phyloP scores from a whole-genome alignment of 2,797 vertebrate genomes.

The Nasua narica region DNA sequence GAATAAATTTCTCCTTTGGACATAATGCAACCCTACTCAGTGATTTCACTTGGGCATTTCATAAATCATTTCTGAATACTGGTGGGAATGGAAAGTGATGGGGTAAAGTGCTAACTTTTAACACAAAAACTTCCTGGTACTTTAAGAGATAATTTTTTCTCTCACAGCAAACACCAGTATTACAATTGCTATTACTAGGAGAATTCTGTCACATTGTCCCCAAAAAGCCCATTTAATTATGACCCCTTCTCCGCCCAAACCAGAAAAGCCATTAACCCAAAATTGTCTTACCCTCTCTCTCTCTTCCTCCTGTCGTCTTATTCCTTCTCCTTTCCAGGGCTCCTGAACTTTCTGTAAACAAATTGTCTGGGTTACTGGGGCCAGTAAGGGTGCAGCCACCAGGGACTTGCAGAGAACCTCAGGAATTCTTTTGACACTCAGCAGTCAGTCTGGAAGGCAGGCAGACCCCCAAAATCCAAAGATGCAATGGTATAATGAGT shows the following conservation, averaged over 20 bases:
- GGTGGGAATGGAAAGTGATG: not conserved
- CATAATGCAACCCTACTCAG: not conserved
- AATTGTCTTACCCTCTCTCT: slow-evolving; percentile 80
- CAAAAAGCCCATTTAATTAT: not conserved
- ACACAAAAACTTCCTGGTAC: slow-evolving; percentile 8
- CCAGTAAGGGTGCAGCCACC: slow-evolving; percentile 27
- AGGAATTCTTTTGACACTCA: slow-evolving; percentile 51
- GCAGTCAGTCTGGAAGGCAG: slow-evolving; percentile 7
- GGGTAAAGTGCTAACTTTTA: not conserved
- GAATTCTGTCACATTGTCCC: not conserved
- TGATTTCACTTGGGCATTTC: not conserved
- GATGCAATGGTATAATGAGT: not conserved
- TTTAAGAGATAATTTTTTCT: not conserved
- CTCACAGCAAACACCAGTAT: not conserved
- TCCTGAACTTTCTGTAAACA: slow-evolving; percentile 83
- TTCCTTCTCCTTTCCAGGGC: slow-evolving; percentile 83
- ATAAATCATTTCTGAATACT: not conserved
- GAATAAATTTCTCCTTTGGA: slow-evolving; percentile 27
- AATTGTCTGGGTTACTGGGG: slow-evolving; percentile 74
- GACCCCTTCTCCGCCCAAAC: slow-evolving; percentile 21
- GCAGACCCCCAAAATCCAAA: not conserved
- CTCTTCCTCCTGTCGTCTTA: slow-evolving; percentile 82
- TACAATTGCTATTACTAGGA: slow-evolving; percentile 5
- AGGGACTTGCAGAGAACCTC: slow-evolving; percentile 15
- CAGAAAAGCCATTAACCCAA: slow-evolving; percentile 33